Evolutionary conservation across 2,888 invertebrate species (phyloP).

Genomic region (Xanthorhoe designata): DNA sequence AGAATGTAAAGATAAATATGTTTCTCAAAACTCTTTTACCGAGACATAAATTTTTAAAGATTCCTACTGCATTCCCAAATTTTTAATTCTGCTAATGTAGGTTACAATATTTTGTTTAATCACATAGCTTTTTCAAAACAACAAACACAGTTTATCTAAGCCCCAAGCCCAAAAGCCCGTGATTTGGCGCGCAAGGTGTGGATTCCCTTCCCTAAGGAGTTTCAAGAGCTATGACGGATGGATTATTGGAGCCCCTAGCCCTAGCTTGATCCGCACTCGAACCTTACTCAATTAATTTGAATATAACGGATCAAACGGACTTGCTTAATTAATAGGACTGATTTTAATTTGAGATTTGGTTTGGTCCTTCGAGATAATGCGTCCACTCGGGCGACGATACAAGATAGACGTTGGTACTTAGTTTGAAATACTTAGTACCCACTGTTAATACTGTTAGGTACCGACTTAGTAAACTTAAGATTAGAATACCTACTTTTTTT

Average conservation of each 20-base stretch:
- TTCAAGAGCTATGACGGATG: slow-evolving; percentile 33
- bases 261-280: slow-evolving; percentile 34
- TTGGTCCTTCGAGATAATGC: slow-evolving; percentile 4
- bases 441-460: too few relatives aligned
- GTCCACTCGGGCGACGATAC: not conserved
- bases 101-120: not conserved
- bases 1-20: too few relatives aligned
- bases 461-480: too few relatives aligned
- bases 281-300: slow-evolving; percentile 42
- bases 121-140: not conserved
- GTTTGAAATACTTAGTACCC: not conserved
- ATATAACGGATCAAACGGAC: slow-evolving; percentile 33
- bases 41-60: not conserved
- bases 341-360: slow-evolving; percentile 29
- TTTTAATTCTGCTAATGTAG: not conserved
- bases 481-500: too few relatives aligned
- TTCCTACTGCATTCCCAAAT: not conserved
- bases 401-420: not conserved
- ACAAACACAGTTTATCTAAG: slow-evolving; percentile 2
- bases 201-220: slow-evolving; percentile 19
- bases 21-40: not conserved
- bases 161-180: not conserved
- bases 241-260: slow-evolving; percentile 38
- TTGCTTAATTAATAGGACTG: slow-evolving; percentile 23
- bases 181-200: slow-evolving; percentile 23